Evolutionary conservation across 2,888 invertebrate species (phyloP), one percentile per base, ranked within the genome.

Genomic region (Caenorhabditis macrosperma): DNA sequence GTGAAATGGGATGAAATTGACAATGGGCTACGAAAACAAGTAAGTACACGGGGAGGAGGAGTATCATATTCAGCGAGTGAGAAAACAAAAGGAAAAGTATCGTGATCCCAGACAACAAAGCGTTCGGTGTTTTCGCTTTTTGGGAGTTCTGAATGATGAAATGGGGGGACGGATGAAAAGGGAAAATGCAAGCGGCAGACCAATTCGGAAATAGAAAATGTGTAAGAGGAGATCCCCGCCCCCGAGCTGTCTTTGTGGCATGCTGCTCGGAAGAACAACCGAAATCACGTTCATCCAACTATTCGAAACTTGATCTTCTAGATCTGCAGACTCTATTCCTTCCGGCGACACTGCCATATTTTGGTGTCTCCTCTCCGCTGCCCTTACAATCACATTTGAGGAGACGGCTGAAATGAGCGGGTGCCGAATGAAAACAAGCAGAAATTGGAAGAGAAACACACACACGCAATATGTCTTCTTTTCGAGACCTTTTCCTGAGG

Each of bases 401-500:
- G 50, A 59, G 20, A 24, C n/a, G 66, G 6, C 46, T 55, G 67
- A 60, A 74, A 67, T 64, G 57, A 78, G 64, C 63, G 60, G 44
- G 67, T 55, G 69, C 63, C 61, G 54, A 44, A 54, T 59, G 54
- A 59, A n/a, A 54, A 54, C 35, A 55, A 69, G n/a, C 38, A 50
- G 60, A 66, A 41, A 66, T 22, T 59, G 52, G 41, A 33, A 50
- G 26, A 67, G 28, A 64, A 12, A 57, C 57, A 35, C 60, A 22
- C 61, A 61, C 60, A 22, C 61, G 54, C 61, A 63, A 57, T 38
- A 59, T 50, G 57, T 63, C 60, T 54, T 64, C 61, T 74, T 69
- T 64, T 64, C 57, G 74, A 74, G 64, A 74, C 41, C 64, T 74
- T 64, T 64, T 63, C 57, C 66, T 15, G 71, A 60, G 71, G 64